Percentiles rank a stretch among this genome's conserved stretches.
Conservation (phyloP, 2,797 vertebrate species). For the Poecile montanus region DNA sequence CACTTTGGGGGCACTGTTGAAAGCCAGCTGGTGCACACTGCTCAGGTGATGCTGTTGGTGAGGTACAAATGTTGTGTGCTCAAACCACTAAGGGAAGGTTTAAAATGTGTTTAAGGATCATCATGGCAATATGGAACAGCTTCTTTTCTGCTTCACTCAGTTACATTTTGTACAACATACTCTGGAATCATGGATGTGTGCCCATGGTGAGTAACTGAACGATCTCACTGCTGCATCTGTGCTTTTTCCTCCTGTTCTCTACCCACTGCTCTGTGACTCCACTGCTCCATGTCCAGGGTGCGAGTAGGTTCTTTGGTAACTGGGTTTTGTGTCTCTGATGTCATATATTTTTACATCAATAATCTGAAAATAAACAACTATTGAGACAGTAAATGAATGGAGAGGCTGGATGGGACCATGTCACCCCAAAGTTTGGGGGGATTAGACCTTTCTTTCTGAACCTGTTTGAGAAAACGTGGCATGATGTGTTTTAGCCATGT, state of each 20-base stretch:
- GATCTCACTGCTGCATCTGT: neutral
- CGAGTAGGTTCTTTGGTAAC: neutral
- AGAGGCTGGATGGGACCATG: neutral
- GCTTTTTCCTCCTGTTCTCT: neutral
- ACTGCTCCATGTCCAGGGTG: neutral
- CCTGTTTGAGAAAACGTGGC: neutral
- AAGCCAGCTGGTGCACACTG: neutral
- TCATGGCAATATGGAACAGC: neutral
- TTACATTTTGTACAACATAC: neutral
- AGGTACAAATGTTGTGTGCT: neutral
- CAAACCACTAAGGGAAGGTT: neutral
- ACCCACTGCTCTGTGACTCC: neutral
- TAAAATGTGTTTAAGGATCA: neutral
- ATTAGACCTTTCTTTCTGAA: neutral
- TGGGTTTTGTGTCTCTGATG: neutral
- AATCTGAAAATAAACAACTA: neutral
- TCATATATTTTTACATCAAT: neutral
- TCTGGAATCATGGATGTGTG: neutral
- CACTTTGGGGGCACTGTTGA: neutral
- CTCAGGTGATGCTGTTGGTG: constrained; percentile 16
- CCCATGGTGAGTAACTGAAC: constrained; percentile 4
- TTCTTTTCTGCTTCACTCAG: neutral
- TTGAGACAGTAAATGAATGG: neutral
- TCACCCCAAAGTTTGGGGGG: neutral
- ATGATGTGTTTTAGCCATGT: neutral